These are phyloP conservation scores for Lamellibrachia luymesi DNA, from an alignment of 1,140 invertebrate genomes.

Conservation along the genomic window DNA sequence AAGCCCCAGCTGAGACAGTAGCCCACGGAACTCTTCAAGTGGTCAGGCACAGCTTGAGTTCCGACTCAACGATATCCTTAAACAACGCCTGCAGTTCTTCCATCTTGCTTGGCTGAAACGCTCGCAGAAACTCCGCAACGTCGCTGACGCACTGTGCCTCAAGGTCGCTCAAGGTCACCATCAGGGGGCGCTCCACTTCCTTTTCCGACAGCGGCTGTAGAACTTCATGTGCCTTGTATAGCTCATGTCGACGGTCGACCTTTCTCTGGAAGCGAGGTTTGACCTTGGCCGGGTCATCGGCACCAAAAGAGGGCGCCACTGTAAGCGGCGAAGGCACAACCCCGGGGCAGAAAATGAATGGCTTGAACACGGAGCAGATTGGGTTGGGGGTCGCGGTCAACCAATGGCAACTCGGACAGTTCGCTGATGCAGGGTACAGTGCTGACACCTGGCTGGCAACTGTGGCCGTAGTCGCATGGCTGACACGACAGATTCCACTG, in stretches of 20 bases:
- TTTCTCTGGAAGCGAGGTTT: constrained; percentile 53
- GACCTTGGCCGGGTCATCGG: constrained; percentile 50
- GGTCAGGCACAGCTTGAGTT: neutral
- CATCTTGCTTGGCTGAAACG: neutral
- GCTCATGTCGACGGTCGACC: constrained; percentile 13
- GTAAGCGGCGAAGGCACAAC: constrained; percentile 60
- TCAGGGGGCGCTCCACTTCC: neutral
- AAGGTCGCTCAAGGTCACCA: neutral
- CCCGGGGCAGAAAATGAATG: constrained; percentile 71
- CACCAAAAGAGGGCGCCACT: constrained; percentile 26
- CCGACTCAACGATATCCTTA: constrained; percentile 12
- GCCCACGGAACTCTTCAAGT: neutral
- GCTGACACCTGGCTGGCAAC: constrained; percentile 19
- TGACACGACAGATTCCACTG: constrained; percentile 60
- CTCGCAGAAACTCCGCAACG: neutral
- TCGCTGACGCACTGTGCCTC: constrained; percentile 8
- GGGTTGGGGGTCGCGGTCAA: constrained; percentile 76
- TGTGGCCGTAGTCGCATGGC: neutral
- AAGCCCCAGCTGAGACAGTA: neutral
- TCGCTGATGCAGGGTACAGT: neutral
- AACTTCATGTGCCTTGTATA: constrained; percentile 14
- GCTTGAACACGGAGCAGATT: constrained; percentile 71
- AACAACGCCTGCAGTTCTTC: constrained; percentile 9
- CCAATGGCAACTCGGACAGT: constrained; percentile 64
- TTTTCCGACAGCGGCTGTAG: constrained; percentile 17